Conservation (phyloP, 92 coral and sea anemone species). For the Meandrina meandrites region DNA sequence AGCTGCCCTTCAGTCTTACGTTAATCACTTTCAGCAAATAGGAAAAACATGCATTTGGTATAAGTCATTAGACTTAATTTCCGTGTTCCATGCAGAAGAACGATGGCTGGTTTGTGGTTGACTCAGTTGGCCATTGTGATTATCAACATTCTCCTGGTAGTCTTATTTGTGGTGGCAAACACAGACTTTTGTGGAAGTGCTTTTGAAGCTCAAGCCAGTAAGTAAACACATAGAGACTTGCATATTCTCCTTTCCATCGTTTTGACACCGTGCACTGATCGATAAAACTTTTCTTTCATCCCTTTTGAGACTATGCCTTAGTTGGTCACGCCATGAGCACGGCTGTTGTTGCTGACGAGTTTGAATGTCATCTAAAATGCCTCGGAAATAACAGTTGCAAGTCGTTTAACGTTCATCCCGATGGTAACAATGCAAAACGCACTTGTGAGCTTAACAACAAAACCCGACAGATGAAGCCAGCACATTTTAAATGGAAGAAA, state of each 20-base stretch:
- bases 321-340: not conserved
- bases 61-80: too few species aligned
- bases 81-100: too few species aligned
- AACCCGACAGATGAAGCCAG: too few species aligned
- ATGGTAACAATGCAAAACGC: not conserved
- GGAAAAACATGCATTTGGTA: too few species aligned
- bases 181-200: not conserved
- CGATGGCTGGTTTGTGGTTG: not conserved
- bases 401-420: not conserved
- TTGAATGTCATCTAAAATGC: not conserved
- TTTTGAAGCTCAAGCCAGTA: not conserved
- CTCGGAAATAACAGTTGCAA: not conserved
- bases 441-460: not conserved
- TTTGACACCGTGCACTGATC: not conserved
- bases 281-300: not conserved
- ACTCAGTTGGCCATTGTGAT: not conserved
- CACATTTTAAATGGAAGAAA: too few species aligned
- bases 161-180: not conserved
- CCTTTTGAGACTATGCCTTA: not conserved
- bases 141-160: not conserved
- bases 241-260: too few species aligned
- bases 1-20: too few species aligned
- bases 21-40: too few species aligned
- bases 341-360: not conserved
- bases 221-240: not conserved